Evolutionary conservation across 2,888 invertebrate genomes (phyloP), one percentile per base, ranked within the genome.

Genomic region (Drosophila monieri): DNA sequence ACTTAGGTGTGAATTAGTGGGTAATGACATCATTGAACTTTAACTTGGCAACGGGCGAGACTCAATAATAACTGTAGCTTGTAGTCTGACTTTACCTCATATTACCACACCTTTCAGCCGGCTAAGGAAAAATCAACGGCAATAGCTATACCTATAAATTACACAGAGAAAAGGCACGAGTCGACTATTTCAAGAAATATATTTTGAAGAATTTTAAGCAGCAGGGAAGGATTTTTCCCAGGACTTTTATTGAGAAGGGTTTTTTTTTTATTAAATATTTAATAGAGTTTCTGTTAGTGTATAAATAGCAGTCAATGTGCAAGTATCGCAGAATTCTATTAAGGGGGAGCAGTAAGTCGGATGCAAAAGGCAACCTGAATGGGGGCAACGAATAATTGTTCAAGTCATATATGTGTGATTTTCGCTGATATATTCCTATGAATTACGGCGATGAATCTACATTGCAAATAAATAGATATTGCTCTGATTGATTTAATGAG

Each of bases 21-120:
- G 83, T 88, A 84, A 84, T 88, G 84, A 84, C 84, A 88, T 84
- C 84, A 84, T 83, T 84, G 86, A 88, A 84, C 84, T 88, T 84
- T 88, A 83, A 87, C 87, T 83, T 71, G 81, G 70, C 73, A 87
- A 69, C 71, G 73, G 65, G 65, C 68, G 77, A 78, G 77, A 71
- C 69, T 71, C 54, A 51, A 64, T 58, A 69, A 70, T 74, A 84
- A 88, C 74, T 88, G 83, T 80, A 88, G 83, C 83, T 85, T 85
- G 66, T 64, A 53, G 64, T 54, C 51, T 3, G 61, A 12, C 49
- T 44, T 43, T 43, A 23, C 32, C 62, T 57, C 73, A 54, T 70
- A 53, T 66, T 58, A 88, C 77, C 88, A 85, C 83, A 88, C 83
- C 83, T 81, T 77, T 39, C 57, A 67, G 73, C 56, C 58, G 47